Evolutionary conservation across 1,140 invertebrate genomes (phyloP).

Genomic region (Bombus consobrinus): DNA sequence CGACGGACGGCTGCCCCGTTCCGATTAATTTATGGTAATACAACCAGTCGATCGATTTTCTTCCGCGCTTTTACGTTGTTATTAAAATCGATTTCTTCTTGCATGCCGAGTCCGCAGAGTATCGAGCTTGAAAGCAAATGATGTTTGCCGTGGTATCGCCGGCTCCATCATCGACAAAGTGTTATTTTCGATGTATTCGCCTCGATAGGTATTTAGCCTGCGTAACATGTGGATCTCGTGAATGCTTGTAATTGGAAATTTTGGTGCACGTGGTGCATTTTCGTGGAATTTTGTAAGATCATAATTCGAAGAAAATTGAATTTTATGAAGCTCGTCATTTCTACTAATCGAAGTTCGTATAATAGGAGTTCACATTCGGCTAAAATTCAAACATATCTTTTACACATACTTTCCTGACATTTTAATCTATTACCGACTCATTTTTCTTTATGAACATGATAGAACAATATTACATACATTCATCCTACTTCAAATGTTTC

Average conservation of each 20-base stretch:
- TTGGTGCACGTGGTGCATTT: neutral
- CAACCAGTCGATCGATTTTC: conserved; percentile 15
- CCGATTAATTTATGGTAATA: conserved; percentile 48
- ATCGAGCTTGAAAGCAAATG: neutral
- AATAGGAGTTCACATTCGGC: no score
- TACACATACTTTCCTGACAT: no score
- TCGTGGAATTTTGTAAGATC: neutral
- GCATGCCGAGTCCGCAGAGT: neutral
- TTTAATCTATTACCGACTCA: no score
- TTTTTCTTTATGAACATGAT: no score
- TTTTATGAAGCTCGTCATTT: neutral
- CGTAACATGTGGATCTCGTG: neutral
- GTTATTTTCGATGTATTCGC: neutral
- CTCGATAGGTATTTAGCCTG: neutral
- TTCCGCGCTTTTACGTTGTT: conserved; percentile 10
- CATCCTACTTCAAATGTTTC: no score
- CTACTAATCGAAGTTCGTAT: neutral
- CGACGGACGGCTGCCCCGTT: neutral
- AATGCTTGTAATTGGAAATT: neutral
- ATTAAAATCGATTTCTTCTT: conserved; percentile 29
- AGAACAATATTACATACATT: no score
- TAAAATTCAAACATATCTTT: no score
- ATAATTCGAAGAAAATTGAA: neutral
- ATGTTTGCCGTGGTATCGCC: neutral
- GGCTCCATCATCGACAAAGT: neutral